phyloP scores from a whole-genome alignment of 2,888 invertebrate genomes.

The Ellobium chinense region DNA sequence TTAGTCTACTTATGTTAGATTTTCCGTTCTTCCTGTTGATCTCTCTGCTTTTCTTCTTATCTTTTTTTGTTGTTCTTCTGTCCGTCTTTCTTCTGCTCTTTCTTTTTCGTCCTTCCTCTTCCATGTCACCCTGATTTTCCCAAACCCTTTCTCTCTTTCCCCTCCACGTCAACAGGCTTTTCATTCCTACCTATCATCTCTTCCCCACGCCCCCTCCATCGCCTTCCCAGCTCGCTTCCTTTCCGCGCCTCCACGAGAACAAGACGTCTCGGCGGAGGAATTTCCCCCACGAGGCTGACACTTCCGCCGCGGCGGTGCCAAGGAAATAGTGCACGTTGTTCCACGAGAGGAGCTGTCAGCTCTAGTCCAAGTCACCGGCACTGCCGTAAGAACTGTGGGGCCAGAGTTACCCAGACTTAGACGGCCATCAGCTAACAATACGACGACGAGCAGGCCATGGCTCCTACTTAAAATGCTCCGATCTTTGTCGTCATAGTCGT shows the following conservation, averaged over 20 bases:
- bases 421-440: no score
- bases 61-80: neutral
- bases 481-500: no score
- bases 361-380: constrained; percentile 6
- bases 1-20: neutral
- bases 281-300: constrained; percentile 17
- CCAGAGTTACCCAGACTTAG: no score
- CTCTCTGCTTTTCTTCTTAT: neutral
- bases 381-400: neutral
- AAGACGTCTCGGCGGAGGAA: constrained; percentile 34
- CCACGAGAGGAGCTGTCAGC: constrained; percentile 32
- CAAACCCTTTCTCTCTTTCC: no score
- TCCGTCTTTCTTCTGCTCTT: neutral
- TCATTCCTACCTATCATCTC: no score
- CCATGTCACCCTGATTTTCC: no score
- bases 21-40: neutral
- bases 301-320: constrained; percentile 36
- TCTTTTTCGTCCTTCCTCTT: neutral
- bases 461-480: no score
- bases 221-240: neutral
- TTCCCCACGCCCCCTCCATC: neutral
- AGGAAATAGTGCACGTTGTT: constrained; percentile 32
- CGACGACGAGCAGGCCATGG: no score
- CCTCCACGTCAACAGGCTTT: no score
- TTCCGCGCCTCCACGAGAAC: neutral